Evolutionary conservation across 1,140 invertebrate genomes (phyloP).

Genomic region (Drosophila mojavensis): DNA sequence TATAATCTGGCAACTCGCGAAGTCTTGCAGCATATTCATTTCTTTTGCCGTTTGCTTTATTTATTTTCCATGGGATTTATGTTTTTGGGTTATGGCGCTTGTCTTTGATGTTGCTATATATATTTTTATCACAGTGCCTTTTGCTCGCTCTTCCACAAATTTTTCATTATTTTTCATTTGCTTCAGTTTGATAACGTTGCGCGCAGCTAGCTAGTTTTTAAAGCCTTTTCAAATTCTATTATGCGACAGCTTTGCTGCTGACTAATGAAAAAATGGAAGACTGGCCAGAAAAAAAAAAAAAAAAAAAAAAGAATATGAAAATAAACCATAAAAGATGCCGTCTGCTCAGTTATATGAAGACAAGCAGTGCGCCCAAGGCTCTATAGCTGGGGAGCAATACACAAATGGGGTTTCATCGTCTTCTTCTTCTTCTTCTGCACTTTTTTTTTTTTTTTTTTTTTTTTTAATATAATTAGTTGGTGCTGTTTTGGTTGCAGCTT

Average conservation of each 20-base stretch:
- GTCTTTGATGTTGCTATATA: constrained; percentile 58
- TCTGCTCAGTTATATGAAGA: constrained; percentile 31
- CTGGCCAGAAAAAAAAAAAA: constrained; percentile 2
- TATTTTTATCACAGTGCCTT: constrained; percentile 5
- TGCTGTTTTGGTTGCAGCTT: constrained; percentile 23
- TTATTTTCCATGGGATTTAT: constrained; percentile 76
- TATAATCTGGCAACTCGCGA: constrained; percentile 21
- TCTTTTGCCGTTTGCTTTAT: constrained; percentile 59
- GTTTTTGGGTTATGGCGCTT: constrained; percentile 72
- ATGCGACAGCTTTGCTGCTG: constrained; percentile 47
- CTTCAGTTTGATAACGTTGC: constrained; percentile 49
- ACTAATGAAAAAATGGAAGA: constrained; percentile 56
- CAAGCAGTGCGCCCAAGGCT: constrained; percentile 14
- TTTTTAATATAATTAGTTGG: constrained; percentile 37
- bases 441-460: background rate
- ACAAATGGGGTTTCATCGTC: constrained; percentile 6
- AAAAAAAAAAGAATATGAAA: constrained; percentile 9
- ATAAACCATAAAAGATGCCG: constrained; percentile 39
- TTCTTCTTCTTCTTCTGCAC: background rate
- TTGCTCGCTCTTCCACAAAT: constrained; percentile 18
- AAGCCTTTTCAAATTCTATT: constrained; percentile 69
- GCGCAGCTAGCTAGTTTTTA: constrained; percentile 42
- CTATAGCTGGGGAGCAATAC: constrained; percentile 34
- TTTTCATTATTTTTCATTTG: constrained; percentile 37
- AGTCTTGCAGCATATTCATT: constrained; percentile 57